Evolutionary conservation across 2,888 invertebrate genomes (phyloP).

Genomic region (Machimus atricapillus): DNA sequence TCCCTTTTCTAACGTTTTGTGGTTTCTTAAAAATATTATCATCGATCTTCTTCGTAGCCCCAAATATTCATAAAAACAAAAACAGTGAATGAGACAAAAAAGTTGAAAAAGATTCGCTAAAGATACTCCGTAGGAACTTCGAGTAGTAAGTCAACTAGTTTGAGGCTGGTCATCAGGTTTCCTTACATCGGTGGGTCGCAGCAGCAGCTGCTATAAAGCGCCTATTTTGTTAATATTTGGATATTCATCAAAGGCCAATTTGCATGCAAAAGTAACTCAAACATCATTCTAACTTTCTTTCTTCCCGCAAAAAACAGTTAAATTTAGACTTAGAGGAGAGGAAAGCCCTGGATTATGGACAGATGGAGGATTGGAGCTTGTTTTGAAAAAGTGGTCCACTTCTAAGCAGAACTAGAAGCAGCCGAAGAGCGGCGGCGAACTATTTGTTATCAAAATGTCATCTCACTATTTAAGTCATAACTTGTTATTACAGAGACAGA

Average conservation of each 20-base stretch:
- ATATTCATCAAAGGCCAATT: conserved; percentile 12
- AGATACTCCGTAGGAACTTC: neutral
- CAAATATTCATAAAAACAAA: neutral
- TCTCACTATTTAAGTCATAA: neutral
- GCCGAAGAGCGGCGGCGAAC: neutral
- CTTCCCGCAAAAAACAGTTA: neutral
- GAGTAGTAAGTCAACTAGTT: neutral
- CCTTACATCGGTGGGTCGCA: neutral
- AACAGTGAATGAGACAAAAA: neutral
- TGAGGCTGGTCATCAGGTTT: neutral
- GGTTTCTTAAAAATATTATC: neutral
- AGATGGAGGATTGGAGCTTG: neutral
- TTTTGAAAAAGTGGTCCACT: neutral
- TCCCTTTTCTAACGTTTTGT: neutral
- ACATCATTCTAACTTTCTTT: neutral
- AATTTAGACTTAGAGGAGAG: neutral
- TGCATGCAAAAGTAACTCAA: neutral
- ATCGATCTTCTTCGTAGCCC: conserved; percentile 19
- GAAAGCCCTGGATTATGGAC: neutral
- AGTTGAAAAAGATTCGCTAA: neutral
- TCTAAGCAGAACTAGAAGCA: neutral
- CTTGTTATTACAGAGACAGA: conserved; percentile 12
- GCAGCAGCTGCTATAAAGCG: neutral
- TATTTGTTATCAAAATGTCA: conserved; percentile 4
- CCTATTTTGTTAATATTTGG: neutral